A percentile compares a stretch with the other conserved stretches of the same genome.
These are phyloP conservation scores for Blastobasis adustella DNA, from an alignment of 2,888 invertebrate species.

Conservation along the genomic window DNA sequence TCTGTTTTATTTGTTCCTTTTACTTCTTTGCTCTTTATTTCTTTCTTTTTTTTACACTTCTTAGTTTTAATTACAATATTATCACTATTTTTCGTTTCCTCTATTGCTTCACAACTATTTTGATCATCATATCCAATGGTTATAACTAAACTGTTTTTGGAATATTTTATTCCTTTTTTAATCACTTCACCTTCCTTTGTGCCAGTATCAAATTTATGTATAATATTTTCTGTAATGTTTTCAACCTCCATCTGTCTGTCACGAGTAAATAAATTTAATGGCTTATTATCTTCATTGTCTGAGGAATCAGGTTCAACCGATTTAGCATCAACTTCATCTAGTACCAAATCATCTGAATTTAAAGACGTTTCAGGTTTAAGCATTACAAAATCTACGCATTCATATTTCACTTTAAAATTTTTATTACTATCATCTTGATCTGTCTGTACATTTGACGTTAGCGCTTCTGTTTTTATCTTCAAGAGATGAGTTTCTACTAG, in stretches of 20 bases:
- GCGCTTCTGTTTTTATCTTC: slow-evolving; percentile 3
- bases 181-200: slow-evolving; percentile 1
- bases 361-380: neutral
- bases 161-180: neutral
- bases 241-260: neutral
- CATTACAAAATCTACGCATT: neutral
- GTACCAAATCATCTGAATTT: neutral
- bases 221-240: neutral
- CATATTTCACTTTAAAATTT: slow-evolving; percentile 3
- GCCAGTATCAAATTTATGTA: neutral
- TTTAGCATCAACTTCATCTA: neutral
- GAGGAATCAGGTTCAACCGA: neutral
- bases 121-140: neutral
- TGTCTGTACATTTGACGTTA: slow-evolving; percentile 3
- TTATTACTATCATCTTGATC: slow-evolving; percentile 1
- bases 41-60: neutral
- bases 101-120: neutral
- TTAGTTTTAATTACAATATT: neutral
- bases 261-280: slow-evolving; percentile 9
- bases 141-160: neutral
- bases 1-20: neutral
- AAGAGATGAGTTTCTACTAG: slow-evolving; percentile 23
- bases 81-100: neutral
- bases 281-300: slow-evolving; percentile 16
- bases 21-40: neutral